Conservation (phyloP, 2,113 vertebrate species). For the Melierax canorus region DNA sequence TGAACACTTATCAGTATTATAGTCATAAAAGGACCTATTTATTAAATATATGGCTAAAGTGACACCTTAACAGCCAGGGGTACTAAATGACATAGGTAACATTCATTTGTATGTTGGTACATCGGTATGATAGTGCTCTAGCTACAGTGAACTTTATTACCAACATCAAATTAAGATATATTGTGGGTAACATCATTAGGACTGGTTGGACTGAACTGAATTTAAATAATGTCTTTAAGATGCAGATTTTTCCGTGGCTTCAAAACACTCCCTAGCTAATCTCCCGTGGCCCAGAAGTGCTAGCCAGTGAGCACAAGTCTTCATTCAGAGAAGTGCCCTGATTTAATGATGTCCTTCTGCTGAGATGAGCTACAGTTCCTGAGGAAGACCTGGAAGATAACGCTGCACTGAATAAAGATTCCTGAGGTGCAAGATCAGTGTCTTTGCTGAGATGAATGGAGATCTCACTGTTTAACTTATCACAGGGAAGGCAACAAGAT, state of each 20-base stretch:
- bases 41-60: conserved; percentile 61
- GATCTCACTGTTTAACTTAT: background rate
- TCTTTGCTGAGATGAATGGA: background rate
- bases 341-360: background rate
- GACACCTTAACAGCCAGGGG: conserved; percentile 60
- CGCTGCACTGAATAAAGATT: background rate
- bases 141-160: conserved; percentile 61
- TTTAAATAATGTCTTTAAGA: conserved; percentile 58
- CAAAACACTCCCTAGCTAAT: background rate
- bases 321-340: background rate
- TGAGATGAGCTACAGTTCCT: background rate
- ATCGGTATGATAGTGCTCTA: background rate
- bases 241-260: background rate
- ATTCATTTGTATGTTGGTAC: conserved; percentile 56
- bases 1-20: conserved; percentile 49
- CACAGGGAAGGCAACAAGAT: background rate
- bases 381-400: background rate
- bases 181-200: conserved; percentile 54
- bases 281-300: background rate
- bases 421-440: background rate
- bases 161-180: conserved; percentile 69
- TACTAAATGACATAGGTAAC: conserved; percentile 51
- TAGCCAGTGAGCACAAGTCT: background rate
- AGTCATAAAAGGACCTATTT: conserved; percentile 63
- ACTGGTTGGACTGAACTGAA: conserved; percentile 41